Conservation (phyloP, 2,797 vertebrate genomes). For the Artibeus lituratus region DNA sequence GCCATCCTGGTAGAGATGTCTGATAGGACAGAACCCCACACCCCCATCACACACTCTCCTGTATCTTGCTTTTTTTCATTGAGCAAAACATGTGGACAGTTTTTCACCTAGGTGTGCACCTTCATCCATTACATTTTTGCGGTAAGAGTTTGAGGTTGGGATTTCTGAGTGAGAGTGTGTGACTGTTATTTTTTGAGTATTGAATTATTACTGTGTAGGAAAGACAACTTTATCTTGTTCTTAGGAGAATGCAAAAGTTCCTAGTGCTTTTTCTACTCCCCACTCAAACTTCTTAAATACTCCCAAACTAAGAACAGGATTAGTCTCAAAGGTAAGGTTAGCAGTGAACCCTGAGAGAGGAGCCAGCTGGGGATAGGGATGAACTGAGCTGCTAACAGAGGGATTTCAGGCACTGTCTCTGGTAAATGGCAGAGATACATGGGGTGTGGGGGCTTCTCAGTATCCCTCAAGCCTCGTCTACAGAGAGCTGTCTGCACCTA, state of each 20-base stretch:
- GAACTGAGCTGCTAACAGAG: background rate
- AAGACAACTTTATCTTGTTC: background rate
- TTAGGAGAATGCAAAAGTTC: background rate
- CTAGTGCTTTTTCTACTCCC: background rate
- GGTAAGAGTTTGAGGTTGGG: background rate
- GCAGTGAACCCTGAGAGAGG: background rate
- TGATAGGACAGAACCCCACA: background rate
- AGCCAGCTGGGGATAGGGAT: background rate
- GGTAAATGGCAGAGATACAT: background rate
- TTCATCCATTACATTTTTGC: background rate
- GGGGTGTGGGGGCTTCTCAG: background rate
- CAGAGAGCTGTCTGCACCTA: background rate
- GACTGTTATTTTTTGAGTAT: background rate
- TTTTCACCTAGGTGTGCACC: background rate
- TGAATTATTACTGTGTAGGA: background rate
- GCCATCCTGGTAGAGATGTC: background rate
- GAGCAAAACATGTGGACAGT: background rate
- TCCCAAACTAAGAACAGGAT: background rate
- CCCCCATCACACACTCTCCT: accelerated
- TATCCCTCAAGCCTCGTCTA: background rate
- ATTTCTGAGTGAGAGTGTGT: background rate
- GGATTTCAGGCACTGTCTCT: background rate
- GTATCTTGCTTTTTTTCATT: background rate
- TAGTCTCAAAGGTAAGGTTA: background rate
- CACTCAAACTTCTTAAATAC: background rate